Conservation (phyloP, 2,888 invertebrate species). For the Drosophila kambysellisi region DNA sequence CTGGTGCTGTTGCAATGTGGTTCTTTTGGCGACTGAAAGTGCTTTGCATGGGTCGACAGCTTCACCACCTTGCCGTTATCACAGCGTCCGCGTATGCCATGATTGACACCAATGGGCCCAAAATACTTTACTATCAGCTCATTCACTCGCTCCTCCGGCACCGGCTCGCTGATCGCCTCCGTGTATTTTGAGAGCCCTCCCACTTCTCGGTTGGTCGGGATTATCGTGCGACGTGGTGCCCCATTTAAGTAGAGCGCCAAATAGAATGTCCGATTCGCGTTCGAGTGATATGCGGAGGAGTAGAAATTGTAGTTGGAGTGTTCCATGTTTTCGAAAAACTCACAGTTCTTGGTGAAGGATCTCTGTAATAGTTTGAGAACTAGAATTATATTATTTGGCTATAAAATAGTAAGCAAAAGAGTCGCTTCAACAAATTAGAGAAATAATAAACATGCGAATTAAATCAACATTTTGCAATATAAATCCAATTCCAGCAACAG, state of each 20-base stretch:
- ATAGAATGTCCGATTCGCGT: conserved; percentile 90
- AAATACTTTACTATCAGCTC: conserved; percentile 86
- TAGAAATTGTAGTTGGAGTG: conserved; percentile 94
- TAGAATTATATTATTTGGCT: conserved; percentile 81
- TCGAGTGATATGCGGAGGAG: conserved; percentile 90
- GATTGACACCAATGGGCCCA: conserved; percentile 85
- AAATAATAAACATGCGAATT: neutral
- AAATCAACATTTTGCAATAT: neutral
- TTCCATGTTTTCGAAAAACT: conserved; percentile 94
- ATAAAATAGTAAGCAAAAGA: conserved; percentile 41
- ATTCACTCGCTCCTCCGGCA: conserved; percentile 86
- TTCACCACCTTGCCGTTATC: conserved; percentile 85
- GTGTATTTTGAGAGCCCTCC: conserved; percentile 92
- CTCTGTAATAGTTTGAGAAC: conserved; percentile 89
- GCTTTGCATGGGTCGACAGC: conserved; percentile 82
- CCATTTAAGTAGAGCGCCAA: conserved; percentile 92
- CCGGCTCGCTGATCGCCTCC: conserved; percentile 88
- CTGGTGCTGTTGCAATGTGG: conserved; percentile 82
- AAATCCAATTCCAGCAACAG: neutral
- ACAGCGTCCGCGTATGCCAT: conserved; percentile 85
- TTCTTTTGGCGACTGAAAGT: conserved; percentile 85
- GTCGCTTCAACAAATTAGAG: neutral
- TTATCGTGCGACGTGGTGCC: conserved; percentile 90
- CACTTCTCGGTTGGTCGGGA: conserved; percentile 88
- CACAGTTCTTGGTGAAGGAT: conserved; percentile 93